These are phyloP conservation scores for Microchrysa polita DNA, from an alignment of 2,888 invertebrate species.

Conservation along the genomic window DNA sequence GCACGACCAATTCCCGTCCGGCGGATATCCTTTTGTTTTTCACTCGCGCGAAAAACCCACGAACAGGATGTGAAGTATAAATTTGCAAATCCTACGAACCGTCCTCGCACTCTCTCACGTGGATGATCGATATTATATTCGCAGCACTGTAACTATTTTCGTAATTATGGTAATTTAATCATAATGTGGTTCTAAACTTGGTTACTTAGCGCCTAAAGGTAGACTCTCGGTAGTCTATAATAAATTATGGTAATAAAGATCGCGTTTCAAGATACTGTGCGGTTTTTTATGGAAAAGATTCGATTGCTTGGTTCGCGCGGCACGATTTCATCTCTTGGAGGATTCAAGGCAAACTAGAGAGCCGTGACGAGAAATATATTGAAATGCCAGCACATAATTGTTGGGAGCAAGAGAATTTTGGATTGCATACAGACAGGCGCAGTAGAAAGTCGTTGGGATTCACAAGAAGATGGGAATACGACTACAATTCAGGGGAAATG, in stretches of 20 bases:
- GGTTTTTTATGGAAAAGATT: background rate
- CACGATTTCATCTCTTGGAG: background rate
- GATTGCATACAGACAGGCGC: slow-evolving; percentile 23
- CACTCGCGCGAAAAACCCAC: too few relatives aligned
- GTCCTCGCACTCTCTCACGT: too few relatives aligned
- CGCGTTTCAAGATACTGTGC: too few relatives aligned
- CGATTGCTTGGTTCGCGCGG: background rate
- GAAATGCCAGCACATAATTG: slow-evolving; percentile 20
- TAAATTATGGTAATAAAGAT: too few relatives aligned
- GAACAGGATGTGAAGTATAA: too few relatives aligned
- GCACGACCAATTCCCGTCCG: background rate
- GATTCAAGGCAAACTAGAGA: slow-evolving; percentile 6
- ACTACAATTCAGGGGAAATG: background rate
- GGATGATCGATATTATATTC: too few relatives aligned
- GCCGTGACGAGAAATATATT: background rate
- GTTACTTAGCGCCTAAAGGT: background rate
- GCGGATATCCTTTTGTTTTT: slow-evolving; percentile 28
- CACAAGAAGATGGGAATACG: too few relatives aligned
- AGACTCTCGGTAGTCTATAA: background rate
- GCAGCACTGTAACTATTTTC: background rate
- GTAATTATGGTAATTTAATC: background rate
- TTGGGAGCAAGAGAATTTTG: background rate
- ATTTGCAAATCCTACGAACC: too few relatives aligned
- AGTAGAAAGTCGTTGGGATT: background rate
- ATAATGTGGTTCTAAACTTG: too few relatives aligned